These are phyloP conservation scores for Drosophila navojoa DNA, from an alignment of 1,140 invertebrate genomes.

Conservation along the genomic window DNA sequence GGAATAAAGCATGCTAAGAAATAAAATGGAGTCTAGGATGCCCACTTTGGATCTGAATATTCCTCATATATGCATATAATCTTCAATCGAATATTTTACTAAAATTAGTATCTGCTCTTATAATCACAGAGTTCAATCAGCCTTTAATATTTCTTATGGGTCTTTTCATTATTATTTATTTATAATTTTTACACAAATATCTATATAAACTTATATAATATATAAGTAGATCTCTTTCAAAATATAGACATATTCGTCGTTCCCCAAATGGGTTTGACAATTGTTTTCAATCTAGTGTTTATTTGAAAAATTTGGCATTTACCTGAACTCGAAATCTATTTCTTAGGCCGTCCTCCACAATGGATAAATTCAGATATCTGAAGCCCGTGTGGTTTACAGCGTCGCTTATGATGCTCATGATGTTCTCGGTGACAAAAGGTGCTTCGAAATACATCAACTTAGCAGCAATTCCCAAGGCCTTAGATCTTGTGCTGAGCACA, in stretches of 20 bases:
- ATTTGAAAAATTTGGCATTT: background rate
- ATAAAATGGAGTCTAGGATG: no score
- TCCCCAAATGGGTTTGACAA: background rate
- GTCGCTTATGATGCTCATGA: constrained; percentile 25
- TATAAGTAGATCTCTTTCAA: no score
- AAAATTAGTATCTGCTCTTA: no score
- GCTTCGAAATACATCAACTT: constrained; percentile 6
- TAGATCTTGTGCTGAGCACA: background rate
- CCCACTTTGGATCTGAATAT: no score
- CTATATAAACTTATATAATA: no score
- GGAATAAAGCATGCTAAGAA: no score
- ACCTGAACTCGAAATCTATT: background rate
- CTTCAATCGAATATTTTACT: no score
- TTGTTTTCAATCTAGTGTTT: background rate
- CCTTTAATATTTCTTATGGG: no score
- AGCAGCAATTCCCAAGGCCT: background rate
- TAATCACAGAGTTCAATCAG: no score
- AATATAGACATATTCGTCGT: background rate
- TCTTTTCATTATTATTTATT: no score
- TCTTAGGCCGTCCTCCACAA: background rate
- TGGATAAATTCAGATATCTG: constrained; percentile 45
- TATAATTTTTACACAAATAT: no score
- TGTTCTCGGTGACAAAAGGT: constrained; percentile 22
- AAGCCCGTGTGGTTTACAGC: constrained; percentile 44
- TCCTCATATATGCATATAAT: no score